A percentile compares a stretch with the other conserved stretches of the same genome.
Evolutionary conservation across 2,888 invertebrate species (phyloP).

Genomic region (Latrodectus elegans): DNA sequence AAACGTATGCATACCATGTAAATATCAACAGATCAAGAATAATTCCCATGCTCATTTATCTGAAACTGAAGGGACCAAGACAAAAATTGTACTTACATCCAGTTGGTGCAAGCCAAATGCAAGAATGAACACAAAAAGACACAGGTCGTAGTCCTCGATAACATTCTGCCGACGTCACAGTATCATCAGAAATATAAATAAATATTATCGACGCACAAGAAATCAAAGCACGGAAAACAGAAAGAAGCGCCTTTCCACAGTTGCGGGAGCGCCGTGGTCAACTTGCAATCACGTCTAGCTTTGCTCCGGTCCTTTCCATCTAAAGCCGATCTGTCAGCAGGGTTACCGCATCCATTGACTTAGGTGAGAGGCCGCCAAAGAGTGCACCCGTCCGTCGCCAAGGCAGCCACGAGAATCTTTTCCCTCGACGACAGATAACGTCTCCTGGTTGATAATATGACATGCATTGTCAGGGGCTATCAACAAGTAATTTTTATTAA

Average conservation of each 20-base stretch:
- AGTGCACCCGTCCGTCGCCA: neutral
- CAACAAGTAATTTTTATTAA: neutral
- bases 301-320: conserved; percentile 25
- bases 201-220: neutral
- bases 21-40: too few relatives aligned
- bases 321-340: conserved; percentile 58
- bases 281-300: conserved; percentile 7
- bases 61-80: neutral
- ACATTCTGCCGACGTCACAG: neutral
- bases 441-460: neutral
- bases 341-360: conserved; percentile 28
- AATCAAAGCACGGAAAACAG: neutral
- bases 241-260: neutral
- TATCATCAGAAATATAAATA: neutral
- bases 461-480: neutral
- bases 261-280: neutral
- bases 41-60: too few relatives aligned
- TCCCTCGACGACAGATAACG: neutral
- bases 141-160: conserved; percentile 24
- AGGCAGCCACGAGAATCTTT: neutral
- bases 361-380: neutral
- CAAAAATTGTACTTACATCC: conserved; percentile 51
- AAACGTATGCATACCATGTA: too few relatives aligned
- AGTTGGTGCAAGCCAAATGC: conserved; percentile 40
- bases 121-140: conserved; percentile 54